A percentile compares a stretch with the other conserved stretches of the same genome.
These are phyloP conservation scores for Tetragonisca angustula DNA, from an alignment of 2,888 invertebrate species.

Conservation along the genomic window DNA sequence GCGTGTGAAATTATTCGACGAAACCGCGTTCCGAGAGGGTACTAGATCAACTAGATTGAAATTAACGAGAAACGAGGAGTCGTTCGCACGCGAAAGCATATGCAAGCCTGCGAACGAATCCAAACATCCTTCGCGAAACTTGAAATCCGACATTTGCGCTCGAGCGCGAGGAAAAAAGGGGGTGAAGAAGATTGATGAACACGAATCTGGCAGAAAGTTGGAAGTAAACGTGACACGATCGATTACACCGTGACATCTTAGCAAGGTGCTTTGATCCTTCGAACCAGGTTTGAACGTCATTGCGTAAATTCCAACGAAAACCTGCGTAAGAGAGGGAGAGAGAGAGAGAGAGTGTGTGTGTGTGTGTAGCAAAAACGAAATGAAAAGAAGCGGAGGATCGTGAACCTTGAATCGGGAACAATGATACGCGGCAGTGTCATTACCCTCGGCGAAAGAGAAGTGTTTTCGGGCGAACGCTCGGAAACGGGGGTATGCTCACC, in stretches of 20 bases:
- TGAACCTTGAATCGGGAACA: background rate
- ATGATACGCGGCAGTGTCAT: conserved; percentile 50
- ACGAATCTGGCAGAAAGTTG: background rate
- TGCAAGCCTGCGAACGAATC: background rate
- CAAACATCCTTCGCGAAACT: background rate
- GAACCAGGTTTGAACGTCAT: no score
- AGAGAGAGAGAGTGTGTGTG: no score
- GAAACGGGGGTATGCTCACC: conserved; percentile 69
- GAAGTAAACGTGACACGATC: background rate
- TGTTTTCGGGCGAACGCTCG: conserved; percentile 36
- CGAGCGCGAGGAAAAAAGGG: no score
- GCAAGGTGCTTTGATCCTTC: background rate
- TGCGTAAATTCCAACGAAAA: background rate
- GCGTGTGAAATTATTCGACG: background rate
- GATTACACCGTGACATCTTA: background rate
- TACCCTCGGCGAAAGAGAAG: conserved; percentile 45
- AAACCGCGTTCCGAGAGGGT: background rate
- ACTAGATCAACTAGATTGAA: no score
- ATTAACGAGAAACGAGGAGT: background rate
- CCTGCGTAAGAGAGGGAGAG: no score
- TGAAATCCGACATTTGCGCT: background rate
- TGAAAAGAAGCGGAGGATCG: background rate
- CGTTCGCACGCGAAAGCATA: background rate
- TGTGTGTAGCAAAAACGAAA: no score
- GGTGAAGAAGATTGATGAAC: no score